Conservation (phyloP, 1,140 invertebrate species). For the Sipha flava region DNA sequence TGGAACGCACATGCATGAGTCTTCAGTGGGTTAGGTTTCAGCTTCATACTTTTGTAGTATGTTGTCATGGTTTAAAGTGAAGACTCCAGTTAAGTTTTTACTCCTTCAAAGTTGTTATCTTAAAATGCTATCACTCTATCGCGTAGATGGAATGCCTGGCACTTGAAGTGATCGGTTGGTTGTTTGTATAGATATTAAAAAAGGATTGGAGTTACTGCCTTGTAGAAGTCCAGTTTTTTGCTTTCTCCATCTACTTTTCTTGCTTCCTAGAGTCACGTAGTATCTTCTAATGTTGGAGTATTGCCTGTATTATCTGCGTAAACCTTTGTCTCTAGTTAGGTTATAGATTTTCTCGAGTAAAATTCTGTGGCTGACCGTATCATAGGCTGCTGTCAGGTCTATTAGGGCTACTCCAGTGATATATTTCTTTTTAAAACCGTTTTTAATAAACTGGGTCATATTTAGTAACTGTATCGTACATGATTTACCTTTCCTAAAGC, state of each 20-base stretch:
- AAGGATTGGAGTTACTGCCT: neutral
- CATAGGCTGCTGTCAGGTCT: too few species aligned
- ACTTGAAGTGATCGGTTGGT: too few species aligned
- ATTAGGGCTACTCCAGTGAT: too few species aligned
- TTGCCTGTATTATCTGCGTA: neutral
- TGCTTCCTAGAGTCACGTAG: conserved; percentile 23
- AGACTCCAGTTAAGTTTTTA: neutral
- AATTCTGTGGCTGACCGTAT: conserved; percentile 25
- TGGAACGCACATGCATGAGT: too few species aligned
- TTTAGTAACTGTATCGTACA: too few species aligned
- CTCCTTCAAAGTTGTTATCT: too few species aligned
- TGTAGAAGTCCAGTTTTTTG: conserved; percentile 31
- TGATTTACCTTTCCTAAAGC: too few species aligned
- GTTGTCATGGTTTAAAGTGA: too few species aligned
- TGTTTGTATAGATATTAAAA: conserved; percentile 20
- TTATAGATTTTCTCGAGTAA: too few species aligned
- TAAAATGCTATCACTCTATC: neutral
- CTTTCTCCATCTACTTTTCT: too few species aligned
- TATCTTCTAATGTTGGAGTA: conserved; percentile 31
- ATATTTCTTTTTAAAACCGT: conserved; percentile 32
- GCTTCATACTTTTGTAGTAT: too few species aligned
- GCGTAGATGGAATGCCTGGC: neutral
- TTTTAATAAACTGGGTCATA: conserved; percentile 33
- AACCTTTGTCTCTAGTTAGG: conserved; percentile 21
- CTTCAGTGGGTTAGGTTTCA: too few species aligned